Evolutionary conservation across 1,140 invertebrate species (phyloP).

Genomic region (Periplaneta americana): DNA sequence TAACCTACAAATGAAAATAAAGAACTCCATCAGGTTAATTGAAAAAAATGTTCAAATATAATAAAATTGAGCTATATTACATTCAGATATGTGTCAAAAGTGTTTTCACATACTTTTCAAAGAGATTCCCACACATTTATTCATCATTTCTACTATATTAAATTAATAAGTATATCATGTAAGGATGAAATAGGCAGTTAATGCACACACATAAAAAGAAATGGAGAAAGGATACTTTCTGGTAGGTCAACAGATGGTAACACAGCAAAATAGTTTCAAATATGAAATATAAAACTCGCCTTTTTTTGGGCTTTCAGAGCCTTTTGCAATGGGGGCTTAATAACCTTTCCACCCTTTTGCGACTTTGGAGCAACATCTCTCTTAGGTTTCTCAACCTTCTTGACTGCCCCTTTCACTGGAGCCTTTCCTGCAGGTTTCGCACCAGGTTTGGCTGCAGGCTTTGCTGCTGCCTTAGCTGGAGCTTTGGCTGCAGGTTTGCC

Average conservation of each 20-base stretch:
- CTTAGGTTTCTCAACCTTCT: constrained; percentile 28
- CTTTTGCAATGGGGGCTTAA: constrained; percentile 33
- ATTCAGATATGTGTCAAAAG: constrained; percentile 1
- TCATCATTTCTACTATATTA: constrained; percentile 33
- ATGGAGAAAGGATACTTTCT: no score
- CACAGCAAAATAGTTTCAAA: no score
- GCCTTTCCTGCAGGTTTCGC: constrained; percentile 42
- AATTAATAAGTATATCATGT: no score
- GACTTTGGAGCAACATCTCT: constrained; percentile 28
- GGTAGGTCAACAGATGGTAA: no score
- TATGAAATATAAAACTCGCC: constrained; percentile 48
- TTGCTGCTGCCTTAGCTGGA: constrained; percentile 48
- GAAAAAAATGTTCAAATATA: neutral
- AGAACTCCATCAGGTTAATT: neutral
- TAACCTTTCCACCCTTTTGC: constrained; percentile 29
- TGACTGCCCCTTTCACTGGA: constrained; percentile 37
- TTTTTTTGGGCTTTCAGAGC: constrained; percentile 75
- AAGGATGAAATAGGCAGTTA: no score
- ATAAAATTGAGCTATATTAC: neutral
- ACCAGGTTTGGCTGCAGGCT: constrained; percentile 43
- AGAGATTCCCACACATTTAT: constrained; percentile 51
- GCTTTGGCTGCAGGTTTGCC: constrained; percentile 40
- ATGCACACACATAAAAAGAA: no score
- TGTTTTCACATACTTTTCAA: constrained; percentile 37
- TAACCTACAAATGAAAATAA: constrained; percentile 50